Evolutionary conservation across 2,113 vertebrate species (phyloP).

Genomic region (Myotis yumanensis): DNA sequence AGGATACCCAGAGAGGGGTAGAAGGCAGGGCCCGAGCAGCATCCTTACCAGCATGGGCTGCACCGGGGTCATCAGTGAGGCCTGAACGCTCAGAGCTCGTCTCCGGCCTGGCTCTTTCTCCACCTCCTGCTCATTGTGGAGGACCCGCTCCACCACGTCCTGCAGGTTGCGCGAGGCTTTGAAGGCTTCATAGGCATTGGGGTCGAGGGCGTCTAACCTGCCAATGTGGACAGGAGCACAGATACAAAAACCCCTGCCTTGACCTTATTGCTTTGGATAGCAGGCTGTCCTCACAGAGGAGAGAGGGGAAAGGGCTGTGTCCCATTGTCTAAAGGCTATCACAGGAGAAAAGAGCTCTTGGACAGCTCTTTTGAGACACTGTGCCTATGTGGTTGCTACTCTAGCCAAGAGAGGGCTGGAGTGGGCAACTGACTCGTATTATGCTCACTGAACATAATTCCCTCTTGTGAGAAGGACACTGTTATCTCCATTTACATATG

Average conservation of each 20-base stretch:
- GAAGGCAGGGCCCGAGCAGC: not conserved
- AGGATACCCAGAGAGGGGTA: not conserved
- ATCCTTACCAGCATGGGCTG: conserved; percentile 96
- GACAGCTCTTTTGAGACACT: not conserved
- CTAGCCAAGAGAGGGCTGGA: not conserved
- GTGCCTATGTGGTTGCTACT: not conserved
- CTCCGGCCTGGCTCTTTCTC: conserved; percentile 87
- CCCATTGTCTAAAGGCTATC: not conserved
- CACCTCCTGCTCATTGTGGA: conserved; percentile 92
- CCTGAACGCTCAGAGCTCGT: conserved; percentile 91
- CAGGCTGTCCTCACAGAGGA: not conserved
- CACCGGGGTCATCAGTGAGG: conserved; percentile 95
- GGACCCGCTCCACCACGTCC: conserved; percentile 94
- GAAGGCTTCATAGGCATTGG: conserved; percentile 97
- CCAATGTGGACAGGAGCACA: not conserved
- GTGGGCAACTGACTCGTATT: not conserved
- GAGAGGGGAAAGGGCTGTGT: not conserved
- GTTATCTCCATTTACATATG: not conserved
- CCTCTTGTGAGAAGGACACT: not conserved
- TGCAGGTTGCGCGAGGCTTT: conserved; percentile 96
- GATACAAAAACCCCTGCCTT: conserved; percentile 6
- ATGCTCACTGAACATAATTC: not conserved
- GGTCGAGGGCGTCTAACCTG: conserved; percentile 96
- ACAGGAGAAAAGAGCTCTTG: not conserved
- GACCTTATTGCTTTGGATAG: not conserved